Conservation (phyloP, 1,140 invertebrate genomes). For the Diachasmimorpha longicaudata region DNA sequence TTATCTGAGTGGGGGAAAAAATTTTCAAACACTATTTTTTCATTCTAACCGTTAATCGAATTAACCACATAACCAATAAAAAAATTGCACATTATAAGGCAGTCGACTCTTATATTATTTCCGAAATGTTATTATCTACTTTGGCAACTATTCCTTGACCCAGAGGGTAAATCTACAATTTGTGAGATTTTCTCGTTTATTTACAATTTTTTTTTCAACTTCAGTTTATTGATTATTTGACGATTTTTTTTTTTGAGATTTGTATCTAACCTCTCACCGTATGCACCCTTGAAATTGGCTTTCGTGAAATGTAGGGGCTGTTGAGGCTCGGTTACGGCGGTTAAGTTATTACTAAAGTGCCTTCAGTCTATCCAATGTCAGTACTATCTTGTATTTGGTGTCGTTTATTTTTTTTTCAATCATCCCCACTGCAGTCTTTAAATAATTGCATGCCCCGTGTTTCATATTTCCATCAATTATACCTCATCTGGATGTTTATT, state of each 20-base stretch:
- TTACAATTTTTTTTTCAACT: neutral
- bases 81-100: constrained; percentile 35
- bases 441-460: constrained; percentile 49
- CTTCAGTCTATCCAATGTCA: constrained; percentile 65
- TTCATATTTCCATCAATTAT: constrained; percentile 14
- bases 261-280: neutral
- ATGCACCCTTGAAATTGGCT: neutral
- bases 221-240: too few relatives aligned
- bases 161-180: constrained; percentile 5
- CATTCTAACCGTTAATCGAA: neutral
- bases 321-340: constrained; percentile 48
- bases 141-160: constrained; percentile 32
- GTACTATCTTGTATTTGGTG: constrained; percentile 66
- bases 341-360: constrained; percentile 64
- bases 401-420: constrained; percentile 54
- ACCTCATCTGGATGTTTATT: neutral
- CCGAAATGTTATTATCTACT: constrained; percentile 33
- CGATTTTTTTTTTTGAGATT: neutral
- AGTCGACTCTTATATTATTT: constrained; percentile 26
- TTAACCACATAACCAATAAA: constrained; percentile 17
- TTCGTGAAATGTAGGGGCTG: constrained; percentile 40
- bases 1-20: neutral
- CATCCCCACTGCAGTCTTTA: constrained; percentile 61
- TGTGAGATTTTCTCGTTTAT: constrained; percentile 4
- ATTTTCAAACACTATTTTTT: neutral